phyloP scores from a whole-genome alignment of 2,113 vertebrate genomes.

The Anhinga rufa region DNA sequence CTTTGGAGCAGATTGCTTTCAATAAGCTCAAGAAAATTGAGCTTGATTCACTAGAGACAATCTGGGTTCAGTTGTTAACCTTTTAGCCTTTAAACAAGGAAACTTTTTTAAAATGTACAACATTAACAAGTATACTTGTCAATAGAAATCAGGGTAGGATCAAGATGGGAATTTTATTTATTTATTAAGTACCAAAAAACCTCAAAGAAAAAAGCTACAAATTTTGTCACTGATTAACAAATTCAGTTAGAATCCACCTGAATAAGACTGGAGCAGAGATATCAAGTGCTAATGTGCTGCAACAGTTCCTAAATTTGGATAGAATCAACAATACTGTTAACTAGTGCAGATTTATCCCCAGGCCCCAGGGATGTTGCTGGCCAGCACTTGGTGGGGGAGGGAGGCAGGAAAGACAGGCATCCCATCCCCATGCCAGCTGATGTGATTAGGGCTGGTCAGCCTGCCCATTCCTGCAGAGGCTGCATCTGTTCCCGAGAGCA shows the following conservation, averaged over 20 bases:
- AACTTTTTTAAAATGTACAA: conserved; percentile 38
- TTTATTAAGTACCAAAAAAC: not conserved
- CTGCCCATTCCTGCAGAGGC: conserved; percentile 22
- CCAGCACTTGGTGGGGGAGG: not conserved
- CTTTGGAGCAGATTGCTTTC: conserved; percentile 62
- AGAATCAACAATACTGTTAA: not conserved
- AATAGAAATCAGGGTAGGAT: conserved; percentile 32
- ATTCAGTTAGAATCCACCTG: not conserved
- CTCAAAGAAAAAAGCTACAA: not conserved
- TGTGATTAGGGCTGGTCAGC: not conserved
- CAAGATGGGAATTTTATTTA: not conserved
- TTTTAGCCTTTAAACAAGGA: conserved; percentile 48
- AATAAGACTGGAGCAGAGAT: not conserved
- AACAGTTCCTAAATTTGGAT: not conserved
- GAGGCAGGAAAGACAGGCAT: not conserved
- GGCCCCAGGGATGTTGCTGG: not conserved
- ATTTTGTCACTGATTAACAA: not conserved
- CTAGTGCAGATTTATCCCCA: not conserved
- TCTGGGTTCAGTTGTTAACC: conserved; percentile 64
- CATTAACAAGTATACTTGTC: conserved; percentile 48
- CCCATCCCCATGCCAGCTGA: not conserved
- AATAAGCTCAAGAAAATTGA: conserved; percentile 58
- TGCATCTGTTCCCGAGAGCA: conserved; percentile 25
- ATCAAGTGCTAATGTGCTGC: not conserved
- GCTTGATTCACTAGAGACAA: conserved; percentile 63